Evolutionary conservation across 2,113 vertebrate species (phyloP).

Genomic region (Chrysochloris asiatica): DNA sequence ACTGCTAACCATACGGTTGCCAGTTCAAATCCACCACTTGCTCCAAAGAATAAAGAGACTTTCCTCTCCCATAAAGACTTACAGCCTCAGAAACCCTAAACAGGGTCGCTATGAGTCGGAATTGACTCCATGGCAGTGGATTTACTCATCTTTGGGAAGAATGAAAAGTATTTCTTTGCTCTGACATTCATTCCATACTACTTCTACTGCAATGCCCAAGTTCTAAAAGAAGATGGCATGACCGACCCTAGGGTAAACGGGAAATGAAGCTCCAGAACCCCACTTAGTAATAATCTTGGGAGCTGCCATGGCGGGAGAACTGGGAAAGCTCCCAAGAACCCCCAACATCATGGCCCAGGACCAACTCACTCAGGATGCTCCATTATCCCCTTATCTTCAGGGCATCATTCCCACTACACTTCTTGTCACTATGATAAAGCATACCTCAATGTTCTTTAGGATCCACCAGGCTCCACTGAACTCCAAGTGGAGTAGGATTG

Average conservation of each 20-base stretch:
- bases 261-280: no score
- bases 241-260: not conserved
- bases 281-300: not conserved
- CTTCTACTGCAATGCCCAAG: no score
- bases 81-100: no score
- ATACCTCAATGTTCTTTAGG: not conserved
- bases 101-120: no score
- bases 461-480: not conserved
- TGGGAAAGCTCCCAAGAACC: not conserved
- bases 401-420: not conserved
- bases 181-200: no score
- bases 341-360: not conserved
- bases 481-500: not conserved
- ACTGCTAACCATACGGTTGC: no score
- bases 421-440: not conserved
- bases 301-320: not conserved
- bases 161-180: not conserved
- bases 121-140: no score
- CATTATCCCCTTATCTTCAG: not conserved
- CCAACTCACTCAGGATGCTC: fast-evolving
- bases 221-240: not conserved
- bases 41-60: no score
- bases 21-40: no score
- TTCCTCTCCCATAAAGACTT: no score
- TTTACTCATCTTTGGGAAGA: not conserved